A percentile compares a stretch with the other conserved stretches of the same genome.
Evolutionary conservation across 2,113 vertebrate genomes (phyloP).

Genomic region (Sceloporus tristichus): DNA sequence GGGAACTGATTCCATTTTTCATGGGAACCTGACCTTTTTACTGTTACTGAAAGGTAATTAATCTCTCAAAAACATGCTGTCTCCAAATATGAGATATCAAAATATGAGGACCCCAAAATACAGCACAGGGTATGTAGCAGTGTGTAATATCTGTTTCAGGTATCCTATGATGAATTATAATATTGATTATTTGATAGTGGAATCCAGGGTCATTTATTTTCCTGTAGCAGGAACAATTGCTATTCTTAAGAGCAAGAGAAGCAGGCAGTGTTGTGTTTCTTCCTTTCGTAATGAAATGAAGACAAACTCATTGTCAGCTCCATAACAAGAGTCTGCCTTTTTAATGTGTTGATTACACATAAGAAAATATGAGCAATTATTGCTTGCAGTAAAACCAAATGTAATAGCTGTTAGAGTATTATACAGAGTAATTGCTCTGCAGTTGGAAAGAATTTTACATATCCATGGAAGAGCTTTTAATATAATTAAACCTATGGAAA

Average conservation of each 20-base stretch:
- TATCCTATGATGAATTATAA: background rate
- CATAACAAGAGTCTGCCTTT: constrained; percentile 13
- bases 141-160: no score
- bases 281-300: constrained; percentile 20
- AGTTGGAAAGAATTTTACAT: constrained; percentile 49
- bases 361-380: constrained; percentile 38
- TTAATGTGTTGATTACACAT: constrained; percentile 39
- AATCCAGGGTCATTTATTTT: background rate
- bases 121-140: no score
- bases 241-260: constrained; percentile 6
- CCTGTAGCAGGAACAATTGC: constrained; percentile 7
- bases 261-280: background rate
- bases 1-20: no score
- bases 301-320: constrained; percentile 3
- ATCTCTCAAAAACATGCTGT: no score
- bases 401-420: constrained; percentile 24
- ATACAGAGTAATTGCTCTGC: constrained; percentile 42
- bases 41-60: no score
- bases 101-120: no score
- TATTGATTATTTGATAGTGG: background rate
- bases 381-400: constrained; percentile 39
- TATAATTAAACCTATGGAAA: constrained; percentile 40
- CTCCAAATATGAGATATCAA: no score
- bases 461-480: background rate
- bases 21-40: no score